Evolutionary conservation across 2,113 vertebrate genomes (phyloP), one percentile per base, ranked within the genome.

Genomic region (Psittacara wagleri): DNA sequence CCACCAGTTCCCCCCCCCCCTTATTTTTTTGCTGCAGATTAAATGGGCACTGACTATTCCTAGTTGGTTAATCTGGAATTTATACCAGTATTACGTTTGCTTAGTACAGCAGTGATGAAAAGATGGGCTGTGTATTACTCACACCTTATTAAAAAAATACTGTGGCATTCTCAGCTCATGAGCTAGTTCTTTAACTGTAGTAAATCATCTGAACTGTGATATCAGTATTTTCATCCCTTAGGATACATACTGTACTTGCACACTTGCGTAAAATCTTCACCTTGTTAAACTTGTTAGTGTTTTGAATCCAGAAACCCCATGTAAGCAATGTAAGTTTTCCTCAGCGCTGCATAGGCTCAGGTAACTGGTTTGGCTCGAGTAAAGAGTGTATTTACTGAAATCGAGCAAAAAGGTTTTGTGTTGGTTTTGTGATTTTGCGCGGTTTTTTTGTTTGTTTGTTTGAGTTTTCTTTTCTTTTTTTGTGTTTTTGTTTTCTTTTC

Each of bases 1-100:
- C 2, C 7, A 7, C 17, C 1, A 7, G 27, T 18, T 44, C 8
- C 44, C 4, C 44, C 44, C 44, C 44, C 0, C 1, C 20, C 4
- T 10, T n/a, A 9, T 14, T 14, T 23, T n/a, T 59, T 24, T 4
- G 6, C 5, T 28, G 35, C 44, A n/a, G 19, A 16, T 51, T 31
- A 83, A 83, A 68, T 13, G 33, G 37, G 17, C 33, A 27, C 31
- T 18, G 29, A 15, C 39, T 61, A 23, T 48, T 85, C 27, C 57
- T 54, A 75, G 14, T 23, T 79, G 22, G 14, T 68, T 88, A 55
- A 69, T 57, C 35, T 72, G 28, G 20, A 15, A 54, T 87, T 83
- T 79, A 31, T 46, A 67, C 12, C 5, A 54, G 9, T 17, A 17
- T 66, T 80, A 64, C 67, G 33, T 83, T 37, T 87, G 48, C 28